phyloP scores from a whole-genome alignment of 2,113 vertebrate genomes.

The Mixornis gularis region DNA sequence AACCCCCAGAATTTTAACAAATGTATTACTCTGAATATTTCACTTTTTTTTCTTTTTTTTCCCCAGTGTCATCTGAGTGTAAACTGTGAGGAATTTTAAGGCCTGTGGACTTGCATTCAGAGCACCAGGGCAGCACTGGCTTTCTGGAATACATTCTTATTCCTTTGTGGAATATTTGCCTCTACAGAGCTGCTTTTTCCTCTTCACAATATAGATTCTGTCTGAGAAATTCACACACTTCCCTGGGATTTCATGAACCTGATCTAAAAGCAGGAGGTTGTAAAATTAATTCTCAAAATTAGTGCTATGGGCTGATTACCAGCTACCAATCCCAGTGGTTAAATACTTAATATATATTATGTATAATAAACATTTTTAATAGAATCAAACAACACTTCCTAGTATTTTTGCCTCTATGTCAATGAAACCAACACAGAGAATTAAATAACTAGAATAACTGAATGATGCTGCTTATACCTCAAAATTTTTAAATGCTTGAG shows the following conservation, averaged over 20 bases:
- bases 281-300: neutral
- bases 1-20: neutral
- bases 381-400: neutral
- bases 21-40: conserved; percentile 63
- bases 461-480: conserved; percentile 24
- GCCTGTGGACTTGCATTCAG: neutral
- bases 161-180: neutral
- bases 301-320: neutral
- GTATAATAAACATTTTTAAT: neutral
- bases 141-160: neutral
- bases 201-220: neutral
- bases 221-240: neutral
- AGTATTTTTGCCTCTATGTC: neutral
- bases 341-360: neutral
- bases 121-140: neutral
- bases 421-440: neutral
- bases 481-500: neutral
- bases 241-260: neutral
- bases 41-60: neutral
- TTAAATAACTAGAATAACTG: neutral
- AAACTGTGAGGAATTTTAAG: neutral
- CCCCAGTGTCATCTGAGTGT: neutral
- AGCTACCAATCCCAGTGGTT: neutral
- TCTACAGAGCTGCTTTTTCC: neutral
- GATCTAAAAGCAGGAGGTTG: neutral